Evolutionary conservation across 2,888 invertebrate species (phyloP).

Genomic region (Aphrophora alni): DNA sequence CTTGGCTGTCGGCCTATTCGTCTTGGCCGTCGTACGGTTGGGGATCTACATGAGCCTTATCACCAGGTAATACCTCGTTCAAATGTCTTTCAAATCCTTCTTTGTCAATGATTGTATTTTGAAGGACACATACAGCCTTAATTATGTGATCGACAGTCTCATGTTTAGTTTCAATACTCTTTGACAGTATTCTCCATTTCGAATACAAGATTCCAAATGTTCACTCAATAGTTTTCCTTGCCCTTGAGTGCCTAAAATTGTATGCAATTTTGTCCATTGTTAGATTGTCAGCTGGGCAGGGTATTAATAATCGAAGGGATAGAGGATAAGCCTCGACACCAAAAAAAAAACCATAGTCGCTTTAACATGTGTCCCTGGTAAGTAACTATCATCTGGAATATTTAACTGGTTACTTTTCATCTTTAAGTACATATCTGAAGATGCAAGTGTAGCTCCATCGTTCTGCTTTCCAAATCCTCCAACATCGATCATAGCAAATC

Average conservation of each 20-base stretch:
- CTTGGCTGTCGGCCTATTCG: slow-evolving; percentile 9
- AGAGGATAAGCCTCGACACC: slow-evolving; percentile 30
- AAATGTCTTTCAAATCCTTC: slow-evolving; percentile 19
- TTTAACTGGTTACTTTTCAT: slow-evolving; percentile 22
- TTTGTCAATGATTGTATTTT: slow-evolving; percentile 31
- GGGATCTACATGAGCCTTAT: not conserved
- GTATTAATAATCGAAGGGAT: not conserved
- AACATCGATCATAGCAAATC: slow-evolving; percentile 30
- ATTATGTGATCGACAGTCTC: slow-evolving; percentile 26
- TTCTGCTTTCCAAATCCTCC: slow-evolving; percentile 29
- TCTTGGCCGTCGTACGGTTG: not conserved
- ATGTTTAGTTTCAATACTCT: slow-evolving; percentile 23
- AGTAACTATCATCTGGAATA: not conserved
- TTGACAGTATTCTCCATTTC: slow-evolving; percentile 14
- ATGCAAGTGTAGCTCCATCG: slow-evolving; percentile 26
- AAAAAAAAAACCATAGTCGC: slow-evolving; percentile 15
- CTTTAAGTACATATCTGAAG: slow-evolving; percentile 13
- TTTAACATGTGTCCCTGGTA: slow-evolving; percentile 26
- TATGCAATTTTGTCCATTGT: not conserved
- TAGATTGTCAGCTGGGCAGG: slow-evolving; percentile 16
- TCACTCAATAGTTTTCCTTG: slow-evolving; percentile 29
- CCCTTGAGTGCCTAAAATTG: slow-evolving; percentile 20
- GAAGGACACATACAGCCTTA: slow-evolving; percentile 23
- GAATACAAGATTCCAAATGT: slow-evolving; percentile 31
- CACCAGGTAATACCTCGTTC: not conserved